phyloP scores from a whole-genome alignment of 2,888 invertebrate genomes.

The Caenorhabditis sp. region DNA sequence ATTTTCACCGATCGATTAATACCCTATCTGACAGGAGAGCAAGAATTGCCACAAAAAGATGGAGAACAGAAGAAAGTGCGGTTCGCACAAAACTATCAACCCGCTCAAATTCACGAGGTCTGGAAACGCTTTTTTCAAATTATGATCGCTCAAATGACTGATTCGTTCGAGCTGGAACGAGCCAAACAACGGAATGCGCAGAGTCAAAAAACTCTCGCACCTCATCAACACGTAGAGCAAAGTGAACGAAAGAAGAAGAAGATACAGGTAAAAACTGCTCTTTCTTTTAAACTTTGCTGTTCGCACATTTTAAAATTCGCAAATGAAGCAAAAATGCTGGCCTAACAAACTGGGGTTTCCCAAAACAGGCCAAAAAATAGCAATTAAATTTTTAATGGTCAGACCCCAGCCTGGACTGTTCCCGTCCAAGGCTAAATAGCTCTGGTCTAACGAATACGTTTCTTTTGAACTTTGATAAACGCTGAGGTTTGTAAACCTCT shows the following conservation, averaged over 20 bases:
- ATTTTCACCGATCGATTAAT: constrained; percentile 61
- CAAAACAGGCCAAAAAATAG: too few relatives aligned
- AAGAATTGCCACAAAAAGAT: constrained; percentile 42
- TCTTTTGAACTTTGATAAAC: too few relatives aligned
- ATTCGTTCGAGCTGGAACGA: constrained; percentile 68
- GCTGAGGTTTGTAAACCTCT: too few relatives aligned
- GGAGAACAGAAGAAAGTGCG: constrained; percentile 61
- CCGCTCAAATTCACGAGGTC: constrained; percentile 55
- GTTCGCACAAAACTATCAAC: constrained; percentile 63
- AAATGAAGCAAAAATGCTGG: too few relatives aligned
- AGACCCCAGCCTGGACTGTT: too few relatives aligned
- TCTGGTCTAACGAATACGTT: too few relatives aligned
- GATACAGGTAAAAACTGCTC: constrained; percentile 52
- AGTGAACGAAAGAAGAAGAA: constrained; percentile 61
- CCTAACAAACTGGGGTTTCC: too few relatives aligned
- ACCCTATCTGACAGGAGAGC: constrained; percentile 66
- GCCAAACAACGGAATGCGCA: constrained; percentile 61
- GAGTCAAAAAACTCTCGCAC: constrained; percentile 66
- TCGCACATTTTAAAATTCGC: too few relatives aligned
- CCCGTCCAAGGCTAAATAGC: too few relatives aligned
- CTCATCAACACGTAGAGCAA: constrained; percentile 67
- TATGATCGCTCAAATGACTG: constrained; percentile 62
- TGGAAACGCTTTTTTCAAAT: constrained; percentile 66
- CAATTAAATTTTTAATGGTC: too few relatives aligned
- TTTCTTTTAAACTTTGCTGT: too few relatives aligned